Evolutionary conservation across 2,888 invertebrate genomes (phyloP), one percentile per base, ranked within the genome.

Genomic region (Tromatobia lineatoria): DNA sequence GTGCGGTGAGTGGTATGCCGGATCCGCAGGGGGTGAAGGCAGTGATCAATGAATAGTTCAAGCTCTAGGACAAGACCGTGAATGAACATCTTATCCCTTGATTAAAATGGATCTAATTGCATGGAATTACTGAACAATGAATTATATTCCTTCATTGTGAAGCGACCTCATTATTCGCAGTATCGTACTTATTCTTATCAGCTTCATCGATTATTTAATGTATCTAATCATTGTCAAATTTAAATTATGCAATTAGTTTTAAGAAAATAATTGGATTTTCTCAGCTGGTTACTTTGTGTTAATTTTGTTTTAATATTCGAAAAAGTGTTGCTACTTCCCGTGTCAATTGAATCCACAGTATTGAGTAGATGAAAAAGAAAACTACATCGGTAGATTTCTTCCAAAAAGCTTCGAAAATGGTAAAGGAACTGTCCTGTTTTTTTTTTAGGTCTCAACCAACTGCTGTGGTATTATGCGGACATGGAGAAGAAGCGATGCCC

Each of bases 381-480:
- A 13, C 10, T 45, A 45, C 2, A 13, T 45, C 15, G 4, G 15
- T 15, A 13, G 15, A 3, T 13, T 13, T 3, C n/a, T 18, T 50
- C 18, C 3, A 18, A 20, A 52, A 52, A 52, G 20, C 52, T 52
- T 52, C 10, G 10, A 52, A 8, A 2, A 10, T 6, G 8, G 10
- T 52, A 67, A 47, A 45, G 20, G 2, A 23, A 13, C 20, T 1
- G 3, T 13, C 15, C 18, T 18, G 47, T 2, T 6, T 15, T 4
- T 45, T 34, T 34, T 42, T 74, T 71, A 97, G 97, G 97, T 89
- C 94, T 98, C 87, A 98, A 98, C 94, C 98, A 98, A 93, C 94
- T 97, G 86, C 94, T 97, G 83, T 96, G 98, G 97, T 99, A 99
- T 93, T 98, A 98, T 93, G 98, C 98, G 7, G 97, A 98, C 91